Evolutionary conservation across 2,797 vertebrate species (phyloP).

Genomic region (Enteromius unitaeniatus): DNA sequence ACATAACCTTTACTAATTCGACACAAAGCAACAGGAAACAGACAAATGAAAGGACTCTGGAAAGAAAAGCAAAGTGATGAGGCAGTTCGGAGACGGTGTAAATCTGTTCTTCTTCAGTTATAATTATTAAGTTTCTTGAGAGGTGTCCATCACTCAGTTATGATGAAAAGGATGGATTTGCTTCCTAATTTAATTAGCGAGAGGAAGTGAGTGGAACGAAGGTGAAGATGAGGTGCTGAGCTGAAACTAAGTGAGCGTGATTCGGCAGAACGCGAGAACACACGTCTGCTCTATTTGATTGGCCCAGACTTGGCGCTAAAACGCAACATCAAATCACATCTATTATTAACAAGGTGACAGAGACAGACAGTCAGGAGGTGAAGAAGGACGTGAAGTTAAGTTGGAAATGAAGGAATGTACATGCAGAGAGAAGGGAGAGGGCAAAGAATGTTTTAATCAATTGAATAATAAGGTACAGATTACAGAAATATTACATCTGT

Average conservation of each 20-base stretch:
- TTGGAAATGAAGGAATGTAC: not conserved
- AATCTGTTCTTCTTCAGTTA: conserved; percentile 44
- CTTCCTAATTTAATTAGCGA: conserved; percentile 57
- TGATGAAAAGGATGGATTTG: conserved; percentile 55
- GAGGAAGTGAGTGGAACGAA: conserved; percentile 46
- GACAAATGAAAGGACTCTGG: not conserved
- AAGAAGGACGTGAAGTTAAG: not conserved
- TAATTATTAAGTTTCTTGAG: conserved; percentile 45
- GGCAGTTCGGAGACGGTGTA: not conserved
- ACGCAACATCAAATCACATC: conserved; percentile 50
- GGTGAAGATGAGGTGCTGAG: conserved; percentile 48
- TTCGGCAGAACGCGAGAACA: conserved; percentile 27
- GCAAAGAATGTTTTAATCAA: not conserved
- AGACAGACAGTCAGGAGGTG: conserved; percentile 26
- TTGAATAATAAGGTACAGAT: not conserved
- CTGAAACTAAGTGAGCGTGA: conserved; percentile 44
- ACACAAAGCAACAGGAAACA: not conserved
- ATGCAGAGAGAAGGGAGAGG: not conserved
- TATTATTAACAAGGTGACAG: conserved; percentile 54
- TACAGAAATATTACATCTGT: no score
- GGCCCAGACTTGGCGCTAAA: conserved; percentile 33
- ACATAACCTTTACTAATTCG: conserved; percentile 28
- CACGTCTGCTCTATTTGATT: conserved; percentile 50
- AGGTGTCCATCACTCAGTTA: conserved; percentile 53
- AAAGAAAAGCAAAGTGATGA: not conserved